Conservation (phyloP, 2,113 vertebrate species). For the Elaphurus davidianus region DNA sequence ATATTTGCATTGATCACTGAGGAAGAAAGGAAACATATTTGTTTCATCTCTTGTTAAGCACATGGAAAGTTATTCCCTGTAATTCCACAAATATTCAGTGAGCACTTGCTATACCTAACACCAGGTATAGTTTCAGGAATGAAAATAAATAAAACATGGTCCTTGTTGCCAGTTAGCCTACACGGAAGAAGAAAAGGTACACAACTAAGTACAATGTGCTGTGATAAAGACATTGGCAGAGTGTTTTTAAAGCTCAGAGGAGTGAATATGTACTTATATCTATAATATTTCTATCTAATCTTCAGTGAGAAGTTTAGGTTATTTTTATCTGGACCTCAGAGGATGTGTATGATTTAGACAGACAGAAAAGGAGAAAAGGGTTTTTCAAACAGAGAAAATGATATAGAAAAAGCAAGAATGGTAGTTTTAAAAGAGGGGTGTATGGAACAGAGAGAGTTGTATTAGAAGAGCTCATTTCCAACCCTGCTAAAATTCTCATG, state of each 20-base stretch:
- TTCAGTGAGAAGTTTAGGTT: slow-evolving; percentile 12
- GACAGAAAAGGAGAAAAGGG: background rate
- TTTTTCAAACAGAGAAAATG: background rate
- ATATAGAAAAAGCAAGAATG: background rate
- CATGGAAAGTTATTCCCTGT: background rate
- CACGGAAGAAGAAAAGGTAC: background rate
- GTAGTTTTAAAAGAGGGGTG: background rate
- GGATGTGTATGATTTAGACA: background rate
- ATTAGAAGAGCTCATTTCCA: background rate
- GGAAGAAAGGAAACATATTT: background rate
- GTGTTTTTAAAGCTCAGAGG: background rate
- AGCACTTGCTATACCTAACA: background rate
- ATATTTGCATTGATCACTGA: background rate
- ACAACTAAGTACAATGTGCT: background rate
- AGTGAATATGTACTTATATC: background rate
- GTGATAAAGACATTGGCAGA: background rate
- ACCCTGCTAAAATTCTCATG: background rate
- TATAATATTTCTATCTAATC: background rate
- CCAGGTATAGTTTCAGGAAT: background rate
- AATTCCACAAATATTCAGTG: background rate
- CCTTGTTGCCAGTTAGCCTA: background rate
- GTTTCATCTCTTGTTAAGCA: background rate
- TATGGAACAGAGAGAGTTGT: background rate
- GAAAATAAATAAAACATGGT: background rate
- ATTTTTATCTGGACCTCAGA: background rate